Evolutionary conservation across 2,888 invertebrate genomes (phyloP).

Genomic region (Dicranocentrus wangi): DNA sequence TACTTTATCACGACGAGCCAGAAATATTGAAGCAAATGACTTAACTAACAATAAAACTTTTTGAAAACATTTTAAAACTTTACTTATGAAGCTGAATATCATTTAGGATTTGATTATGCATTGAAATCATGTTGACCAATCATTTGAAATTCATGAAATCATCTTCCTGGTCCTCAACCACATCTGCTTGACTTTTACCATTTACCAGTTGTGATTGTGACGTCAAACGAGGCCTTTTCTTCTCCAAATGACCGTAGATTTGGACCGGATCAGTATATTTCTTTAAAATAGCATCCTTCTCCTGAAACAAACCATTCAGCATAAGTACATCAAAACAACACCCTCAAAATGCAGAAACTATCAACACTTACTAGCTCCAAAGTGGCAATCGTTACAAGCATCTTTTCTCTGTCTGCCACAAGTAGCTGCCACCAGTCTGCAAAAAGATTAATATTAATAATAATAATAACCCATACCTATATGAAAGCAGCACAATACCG

Average conservation of each 20-base stretch:
- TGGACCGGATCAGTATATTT: slow-evolving; percentile 15
- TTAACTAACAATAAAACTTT: not conserved
- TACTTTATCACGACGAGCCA: slow-evolving; percentile 34
- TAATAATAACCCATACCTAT: not conserved
- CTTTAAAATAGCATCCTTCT: slow-evolving; percentile 36
- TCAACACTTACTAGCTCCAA: slow-evolving; percentile 54
- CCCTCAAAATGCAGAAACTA: too few species aligned
- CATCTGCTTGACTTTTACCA: slow-evolving; percentile 23
- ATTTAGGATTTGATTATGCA: too few species aligned
- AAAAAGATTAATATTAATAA: too few species aligned
- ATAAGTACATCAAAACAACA: too few species aligned
- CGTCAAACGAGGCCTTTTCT: too few species aligned
- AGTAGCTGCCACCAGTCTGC: slow-evolving; percentile 57
- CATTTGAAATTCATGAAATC: too few species aligned
- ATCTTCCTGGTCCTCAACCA: slow-evolving; percentile 1
- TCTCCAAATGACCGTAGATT: slow-evolving; percentile 24
- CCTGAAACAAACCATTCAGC: slow-evolving; percentile 10
- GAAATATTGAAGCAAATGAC: slow-evolving; percentile 13
- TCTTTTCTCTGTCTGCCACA: slow-evolving; percentile 51
- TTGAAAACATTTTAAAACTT: slow-evolving; percentile 17
- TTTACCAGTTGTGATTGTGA: too few species aligned
- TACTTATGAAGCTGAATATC: too few species aligned
- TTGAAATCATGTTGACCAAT: too few species aligned
- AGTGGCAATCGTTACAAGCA: slow-evolving; percentile 53
- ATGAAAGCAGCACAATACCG: not conserved